phyloP scores from a whole-genome alignment of 2,797 vertebrate genomes.

The Melanotaenia boesemani region DNA sequence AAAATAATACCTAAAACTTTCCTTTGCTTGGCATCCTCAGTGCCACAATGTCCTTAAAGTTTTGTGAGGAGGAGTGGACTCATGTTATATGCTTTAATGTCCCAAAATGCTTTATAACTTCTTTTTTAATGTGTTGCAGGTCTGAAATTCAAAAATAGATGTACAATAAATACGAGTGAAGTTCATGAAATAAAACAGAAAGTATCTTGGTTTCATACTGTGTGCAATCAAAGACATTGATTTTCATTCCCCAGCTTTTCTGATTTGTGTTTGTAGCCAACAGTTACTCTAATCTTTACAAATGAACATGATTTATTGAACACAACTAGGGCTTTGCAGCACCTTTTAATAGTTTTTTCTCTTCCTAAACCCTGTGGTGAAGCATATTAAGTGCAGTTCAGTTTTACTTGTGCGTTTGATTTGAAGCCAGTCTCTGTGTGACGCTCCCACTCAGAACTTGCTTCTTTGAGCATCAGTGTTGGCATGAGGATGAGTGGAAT shows the following conservation, averaged over 20 bases:
- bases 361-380: neutral
- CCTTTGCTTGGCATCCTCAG: no score
- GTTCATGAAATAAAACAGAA: no score
- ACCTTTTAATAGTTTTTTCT: neutral
- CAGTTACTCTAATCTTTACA: constrained; percentile 21
- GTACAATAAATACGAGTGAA: no score
- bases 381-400: neutral
- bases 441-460: constrained; percentile 3
- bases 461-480: neutral
- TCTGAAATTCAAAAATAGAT: no score
- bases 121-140: no score
- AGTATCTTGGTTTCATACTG: no score
- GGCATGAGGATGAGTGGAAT: constrained; percentile 9
- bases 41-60: no score
- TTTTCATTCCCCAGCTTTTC: neutral
- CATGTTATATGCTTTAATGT: no score
- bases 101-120: no score
- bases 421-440: constrained; percentile 2
- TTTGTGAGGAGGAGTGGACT: no score
- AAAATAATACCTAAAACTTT: no score
- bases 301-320: constrained; percentile 9
- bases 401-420: neutral
- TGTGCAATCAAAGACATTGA: no score
- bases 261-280: neutral
- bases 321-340: neutral